phyloP scores from a whole-genome alignment of 2,113 vertebrate species.

The Salvator merianae region DNA sequence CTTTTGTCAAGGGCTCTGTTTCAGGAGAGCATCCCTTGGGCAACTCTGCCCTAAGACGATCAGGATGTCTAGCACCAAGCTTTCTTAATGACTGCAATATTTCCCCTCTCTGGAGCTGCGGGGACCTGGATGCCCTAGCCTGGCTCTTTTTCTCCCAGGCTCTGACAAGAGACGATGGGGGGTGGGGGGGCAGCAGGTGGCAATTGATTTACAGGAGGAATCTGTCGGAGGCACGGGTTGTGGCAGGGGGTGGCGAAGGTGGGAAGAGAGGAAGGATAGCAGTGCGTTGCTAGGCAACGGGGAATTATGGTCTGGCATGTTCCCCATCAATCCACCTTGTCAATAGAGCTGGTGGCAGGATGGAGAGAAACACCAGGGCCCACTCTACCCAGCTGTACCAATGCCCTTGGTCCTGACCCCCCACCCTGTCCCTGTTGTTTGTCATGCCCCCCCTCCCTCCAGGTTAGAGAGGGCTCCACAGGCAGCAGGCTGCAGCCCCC shows the following conservation, averaged over 20 bases:
- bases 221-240: neutral
- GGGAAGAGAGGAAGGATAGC: neutral
- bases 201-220: conserved; percentile 39
- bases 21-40: neutral
- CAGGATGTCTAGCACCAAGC: neutral
- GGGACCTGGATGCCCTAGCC: neutral
- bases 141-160: conserved; percentile 1
- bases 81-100: neutral
- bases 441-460: neutral
- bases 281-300: conserved; percentile 25
- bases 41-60: neutral
- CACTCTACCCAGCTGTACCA: neutral
- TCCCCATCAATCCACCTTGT: conserved; percentile 23
- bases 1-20: neutral
- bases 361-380: neutral
- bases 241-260: neutral
- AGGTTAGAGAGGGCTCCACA: too few relatives aligned
- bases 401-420: neutral
- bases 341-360: neutral
- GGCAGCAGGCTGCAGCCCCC: neutral
- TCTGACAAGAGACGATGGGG: neutral
- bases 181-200: conserved; percentile 23
- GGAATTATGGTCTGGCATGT: conserved; percentile 21
- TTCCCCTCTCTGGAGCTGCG: neutral
- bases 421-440: neutral